Evolutionary conservation across 2,888 invertebrate genomes (phyloP).

Genomic region (Cheiracanthium punctorium): DNA sequence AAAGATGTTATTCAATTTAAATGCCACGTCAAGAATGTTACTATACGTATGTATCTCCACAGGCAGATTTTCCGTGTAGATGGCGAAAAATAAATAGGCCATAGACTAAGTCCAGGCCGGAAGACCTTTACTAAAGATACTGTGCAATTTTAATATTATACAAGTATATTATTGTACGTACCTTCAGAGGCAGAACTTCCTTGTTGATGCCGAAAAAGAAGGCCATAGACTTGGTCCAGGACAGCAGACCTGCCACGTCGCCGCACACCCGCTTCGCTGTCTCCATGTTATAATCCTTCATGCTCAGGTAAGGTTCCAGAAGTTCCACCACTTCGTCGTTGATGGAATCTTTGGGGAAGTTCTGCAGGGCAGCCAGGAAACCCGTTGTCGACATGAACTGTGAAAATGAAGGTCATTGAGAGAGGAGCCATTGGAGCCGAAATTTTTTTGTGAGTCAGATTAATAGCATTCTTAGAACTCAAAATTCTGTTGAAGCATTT

Average conservation of each 20-base stretch:
- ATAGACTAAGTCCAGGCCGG: too few relatives aligned
- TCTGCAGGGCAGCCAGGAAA: conserved; percentile 91
- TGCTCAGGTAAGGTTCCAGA: conserved; percentile 91
- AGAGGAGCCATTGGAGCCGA: neutral
- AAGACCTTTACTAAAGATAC: too few relatives aligned
- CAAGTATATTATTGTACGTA: too few relatives aligned
- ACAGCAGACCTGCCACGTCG: conserved; percentile 94
- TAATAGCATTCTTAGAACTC: too few relatives aligned
- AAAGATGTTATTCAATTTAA: too few relatives aligned
- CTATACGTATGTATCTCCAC: too few relatives aligned
- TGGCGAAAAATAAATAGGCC: too few relatives aligned
- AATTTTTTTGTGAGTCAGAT: too few relatives aligned
- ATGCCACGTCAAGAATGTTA: too few relatives aligned
- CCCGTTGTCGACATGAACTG: conserved; percentile 97
- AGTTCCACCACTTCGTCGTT: conserved; percentile 98
- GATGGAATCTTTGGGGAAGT: conserved; percentile 96
- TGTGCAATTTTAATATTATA: too few relatives aligned
- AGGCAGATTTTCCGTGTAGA: too few relatives aligned
- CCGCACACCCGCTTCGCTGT: conserved; percentile 96
- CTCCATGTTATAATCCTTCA: conserved; percentile 98
- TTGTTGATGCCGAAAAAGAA: conserved; percentile 97
- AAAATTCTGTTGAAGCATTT: too few relatives aligned
- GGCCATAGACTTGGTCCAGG: conserved; percentile 97
- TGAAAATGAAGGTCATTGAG: neutral
- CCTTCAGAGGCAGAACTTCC: conserved; percentile 93